Evolutionary conservation across 2,888 invertebrate species (phyloP).

Genomic region (Pristionchus exspectatus): DNA sequence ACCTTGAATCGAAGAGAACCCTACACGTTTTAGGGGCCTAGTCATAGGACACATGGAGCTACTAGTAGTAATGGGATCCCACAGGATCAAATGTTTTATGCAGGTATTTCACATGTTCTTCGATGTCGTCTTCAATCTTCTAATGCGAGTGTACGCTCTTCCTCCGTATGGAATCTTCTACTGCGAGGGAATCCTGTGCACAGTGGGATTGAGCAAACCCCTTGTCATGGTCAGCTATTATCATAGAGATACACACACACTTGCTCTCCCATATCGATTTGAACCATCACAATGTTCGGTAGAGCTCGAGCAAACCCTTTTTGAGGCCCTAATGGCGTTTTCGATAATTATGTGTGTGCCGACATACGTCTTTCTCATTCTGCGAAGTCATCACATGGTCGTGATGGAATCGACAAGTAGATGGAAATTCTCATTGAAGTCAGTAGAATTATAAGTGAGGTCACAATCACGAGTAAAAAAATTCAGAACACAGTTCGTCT

Average conservation of each 20-base stretch:
- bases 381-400: conserved; percentile 11
- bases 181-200: conserved; percentile 37
- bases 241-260: background rate
- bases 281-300: no score
- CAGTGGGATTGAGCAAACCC: background rate
- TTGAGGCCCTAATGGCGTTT: background rate
- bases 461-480: no score
- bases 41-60: no score
- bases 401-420: background rate
- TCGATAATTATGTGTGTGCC: background rate
- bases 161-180: conserved; percentile 24
- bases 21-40: no score
- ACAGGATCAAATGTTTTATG: no score
- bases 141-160: background rate
- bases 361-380: background rate
- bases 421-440: background rate
- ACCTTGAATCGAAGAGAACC: no score
- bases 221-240: background rate
- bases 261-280: no score
- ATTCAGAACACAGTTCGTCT: background rate
- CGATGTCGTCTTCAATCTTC: background rate
- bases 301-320: no score
- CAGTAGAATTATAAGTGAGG: no score
- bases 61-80: no score
- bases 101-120: background rate